phyloP scores from a whole-genome alignment of 2,113 vertebrate species.

The Mormyrus lacerda region DNA sequence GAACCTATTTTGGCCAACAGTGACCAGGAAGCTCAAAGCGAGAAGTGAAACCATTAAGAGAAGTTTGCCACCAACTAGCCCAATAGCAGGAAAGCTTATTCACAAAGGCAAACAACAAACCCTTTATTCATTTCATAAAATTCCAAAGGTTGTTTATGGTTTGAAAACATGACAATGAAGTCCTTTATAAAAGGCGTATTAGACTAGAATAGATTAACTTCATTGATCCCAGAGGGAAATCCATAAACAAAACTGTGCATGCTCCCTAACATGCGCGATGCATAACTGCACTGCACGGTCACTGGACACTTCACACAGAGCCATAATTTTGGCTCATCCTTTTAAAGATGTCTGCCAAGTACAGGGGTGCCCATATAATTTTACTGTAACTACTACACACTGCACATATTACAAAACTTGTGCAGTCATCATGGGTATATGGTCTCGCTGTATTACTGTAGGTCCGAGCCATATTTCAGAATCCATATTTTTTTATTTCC shows the following conservation, averaged over 20 bases:
- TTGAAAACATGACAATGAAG: background rate
- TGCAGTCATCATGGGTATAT: background rate
- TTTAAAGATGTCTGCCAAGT: conserved; percentile 1
- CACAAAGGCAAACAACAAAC: background rate
- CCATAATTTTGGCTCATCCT: background rate
- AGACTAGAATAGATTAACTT: background rate
- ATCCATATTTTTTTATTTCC: background rate
- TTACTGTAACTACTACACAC: background rate
- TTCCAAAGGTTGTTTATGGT: background rate
- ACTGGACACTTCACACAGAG: background rate
- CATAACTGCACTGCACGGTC: background rate
- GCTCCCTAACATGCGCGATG: background rate
- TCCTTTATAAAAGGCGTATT: background rate
- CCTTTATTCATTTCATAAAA: background rate
- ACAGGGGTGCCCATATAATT: background rate
- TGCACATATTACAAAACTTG: background rate
- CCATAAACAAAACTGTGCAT: background rate
- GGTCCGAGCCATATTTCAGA: background rate
- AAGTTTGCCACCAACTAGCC: background rate
- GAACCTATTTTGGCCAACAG: background rate
- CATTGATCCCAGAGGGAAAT: background rate
- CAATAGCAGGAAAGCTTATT: background rate
- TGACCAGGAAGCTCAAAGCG: conserved; percentile 27
- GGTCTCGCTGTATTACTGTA: background rate
- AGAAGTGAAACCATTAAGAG: conserved; percentile 43